A percentile compares a stretch with the other conserved stretches of the same genome.
These are phyloP conservation scores for Onychomys leucogaster DNA, from an alignment of 2,797 vertebrate genomes.

Conservation along the genomic window DNA sequence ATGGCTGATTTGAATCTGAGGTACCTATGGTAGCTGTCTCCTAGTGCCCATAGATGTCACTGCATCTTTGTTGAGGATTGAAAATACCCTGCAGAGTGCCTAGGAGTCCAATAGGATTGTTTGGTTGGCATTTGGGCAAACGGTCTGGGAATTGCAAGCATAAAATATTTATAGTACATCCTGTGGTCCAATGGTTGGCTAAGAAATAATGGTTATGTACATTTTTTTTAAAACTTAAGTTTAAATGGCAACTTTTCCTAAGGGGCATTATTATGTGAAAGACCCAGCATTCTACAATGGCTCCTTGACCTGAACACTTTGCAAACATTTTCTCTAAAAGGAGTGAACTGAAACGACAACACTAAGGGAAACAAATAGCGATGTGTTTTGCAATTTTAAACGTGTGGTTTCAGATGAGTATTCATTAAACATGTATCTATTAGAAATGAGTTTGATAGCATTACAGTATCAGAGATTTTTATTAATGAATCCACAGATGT, in stretches of 20 bases:
- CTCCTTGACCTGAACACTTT: neutral
- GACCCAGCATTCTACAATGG: neutral
- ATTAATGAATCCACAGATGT: neutral
- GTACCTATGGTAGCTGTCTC: neutral
- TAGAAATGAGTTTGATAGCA: neutral
- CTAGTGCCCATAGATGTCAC: neutral
- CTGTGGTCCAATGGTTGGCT: neutral
- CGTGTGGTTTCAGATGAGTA: neutral
- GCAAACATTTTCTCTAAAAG: neutral
- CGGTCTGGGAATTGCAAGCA: neutral
- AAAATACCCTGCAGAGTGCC: neutral
- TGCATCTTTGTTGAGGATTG: neutral
- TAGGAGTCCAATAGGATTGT: neutral
- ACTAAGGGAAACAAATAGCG: neutral
- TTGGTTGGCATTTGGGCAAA: neutral
- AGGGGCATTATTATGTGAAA: neutral
- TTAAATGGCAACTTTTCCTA: neutral
- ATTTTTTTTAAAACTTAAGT: neutral
- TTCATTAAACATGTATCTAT: neutral
- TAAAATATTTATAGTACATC: neutral
- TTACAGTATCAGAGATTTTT: constrained; percentile 30
- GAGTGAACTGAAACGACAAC: neutral
- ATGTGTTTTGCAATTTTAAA: neutral
- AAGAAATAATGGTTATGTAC: neutral
- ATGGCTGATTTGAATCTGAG: neutral